Evolutionary conservation across 2,113 vertebrate genomes (phyloP).

Genomic region (Cathartes aura): DNA sequence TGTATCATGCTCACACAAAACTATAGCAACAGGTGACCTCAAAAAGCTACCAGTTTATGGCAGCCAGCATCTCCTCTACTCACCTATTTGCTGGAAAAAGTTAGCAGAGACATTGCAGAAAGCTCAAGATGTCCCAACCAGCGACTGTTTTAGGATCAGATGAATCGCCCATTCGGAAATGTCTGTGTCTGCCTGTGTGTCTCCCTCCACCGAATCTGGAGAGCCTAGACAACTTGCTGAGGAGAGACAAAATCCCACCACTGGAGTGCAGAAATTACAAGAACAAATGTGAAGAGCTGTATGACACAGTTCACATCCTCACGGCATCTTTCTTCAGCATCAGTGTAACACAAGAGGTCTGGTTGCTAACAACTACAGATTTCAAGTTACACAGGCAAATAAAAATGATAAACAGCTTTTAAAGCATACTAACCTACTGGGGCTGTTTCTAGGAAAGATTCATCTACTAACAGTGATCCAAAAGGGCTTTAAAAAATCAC

Average conservation of each 20-base stretch:
- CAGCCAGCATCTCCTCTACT: not conserved
- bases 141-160: not conserved
- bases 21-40: not conserved
- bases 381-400: not conserved
- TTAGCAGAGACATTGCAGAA: not conserved
- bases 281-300: not conserved
- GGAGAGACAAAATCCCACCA: not conserved
- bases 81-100: not conserved
- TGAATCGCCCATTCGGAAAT: not conserved
- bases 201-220: not conserved
- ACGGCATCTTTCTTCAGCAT: not conserved
- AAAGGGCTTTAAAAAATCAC: not conserved
- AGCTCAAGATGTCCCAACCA: not conserved
- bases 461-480: not conserved
- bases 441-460: not conserved
- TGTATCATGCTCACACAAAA: not conserved
- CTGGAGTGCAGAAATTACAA: not conserved
- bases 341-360: not conserved
- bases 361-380: not conserved
- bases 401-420: not conserved
- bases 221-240: not conserved
- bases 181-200: not conserved
- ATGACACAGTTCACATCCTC: not conserved
- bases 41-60: not conserved
- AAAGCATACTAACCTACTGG: not conserved